Evolutionary conservation across 2,797 vertebrate species (phyloP).

Genomic region (Mormyrops attenuatus): DNA sequence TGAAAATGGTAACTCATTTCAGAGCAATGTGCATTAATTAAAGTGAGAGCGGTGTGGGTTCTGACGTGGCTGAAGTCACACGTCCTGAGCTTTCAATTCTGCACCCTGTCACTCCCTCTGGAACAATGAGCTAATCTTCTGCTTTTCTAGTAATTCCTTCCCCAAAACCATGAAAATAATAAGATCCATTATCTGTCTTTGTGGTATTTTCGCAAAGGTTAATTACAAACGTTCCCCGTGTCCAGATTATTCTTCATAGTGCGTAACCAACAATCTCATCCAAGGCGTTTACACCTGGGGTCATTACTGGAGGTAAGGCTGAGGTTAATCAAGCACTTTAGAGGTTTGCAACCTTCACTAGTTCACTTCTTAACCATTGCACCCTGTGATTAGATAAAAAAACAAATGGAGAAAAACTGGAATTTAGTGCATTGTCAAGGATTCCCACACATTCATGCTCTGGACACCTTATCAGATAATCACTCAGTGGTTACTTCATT

Average conservation of each 20-base stretch:
- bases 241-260: neutral
- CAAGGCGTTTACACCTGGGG: neutral
- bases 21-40: slow-evolving; percentile 7
- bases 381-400: neutral
- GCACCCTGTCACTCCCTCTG: neutral
- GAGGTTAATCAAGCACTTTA: neutral
- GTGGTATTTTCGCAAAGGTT: slow-evolving; percentile 4
- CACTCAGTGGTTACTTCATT: neutral
- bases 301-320: neutral
- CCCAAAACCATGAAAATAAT: slow-evolving; percentile 6
- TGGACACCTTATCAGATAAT: neutral
- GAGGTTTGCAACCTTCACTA: neutral
- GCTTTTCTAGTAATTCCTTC: neutral
- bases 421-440: neutral
- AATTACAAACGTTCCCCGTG: neutral
- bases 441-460: neutral
- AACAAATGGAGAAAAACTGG: neutral
- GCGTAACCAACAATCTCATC: neutral
- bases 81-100: neutral
- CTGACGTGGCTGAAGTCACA: neutral
- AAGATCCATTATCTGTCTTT: neutral
- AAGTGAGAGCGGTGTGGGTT: neutral
- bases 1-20: neutral
- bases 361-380: neutral
- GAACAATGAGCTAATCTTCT: slow-evolving; percentile 7